Percentiles rank a stretch among this genome's conserved stretches.
Evolutionary conservation across 2,113 vertebrate species (phyloP).

Genomic region (Callipepla californica): DNA sequence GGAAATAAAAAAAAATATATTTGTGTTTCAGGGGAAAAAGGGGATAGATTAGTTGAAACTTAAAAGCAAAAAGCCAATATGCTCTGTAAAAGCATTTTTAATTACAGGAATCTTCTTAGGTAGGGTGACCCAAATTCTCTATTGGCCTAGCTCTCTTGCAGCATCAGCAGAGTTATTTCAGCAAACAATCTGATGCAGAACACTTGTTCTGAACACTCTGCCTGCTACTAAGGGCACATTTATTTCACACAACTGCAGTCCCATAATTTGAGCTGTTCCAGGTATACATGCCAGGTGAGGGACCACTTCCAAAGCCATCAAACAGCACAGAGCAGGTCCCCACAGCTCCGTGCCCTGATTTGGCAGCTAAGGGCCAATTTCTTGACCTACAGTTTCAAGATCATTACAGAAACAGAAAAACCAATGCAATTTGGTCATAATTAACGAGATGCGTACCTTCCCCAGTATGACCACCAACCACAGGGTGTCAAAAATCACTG

Average conservation of each 20-base stretch:
- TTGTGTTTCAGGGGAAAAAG: not conserved
- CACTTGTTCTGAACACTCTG: not conserved
- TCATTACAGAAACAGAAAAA: not conserved
- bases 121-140: slow-evolving; percentile 8
- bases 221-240: not conserved
- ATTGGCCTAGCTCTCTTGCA: not conserved
- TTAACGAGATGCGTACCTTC: not conserved
- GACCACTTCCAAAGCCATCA: not conserved
- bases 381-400: not conserved
- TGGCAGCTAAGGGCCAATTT: not conserved
- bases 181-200: not conserved
- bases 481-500: not conserved
- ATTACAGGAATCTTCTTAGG: slow-evolving; percentile 26
- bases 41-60: not conserved
- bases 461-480: not conserved
- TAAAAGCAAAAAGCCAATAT: slow-evolving; percentile 22
- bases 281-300: not conserved
- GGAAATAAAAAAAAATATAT: not conserved
- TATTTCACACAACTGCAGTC: not conserved
- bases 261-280: not conserved
- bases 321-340: not conserved
- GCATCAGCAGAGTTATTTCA: not conserved
- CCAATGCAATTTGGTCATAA: not conserved
- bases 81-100: not conserved
- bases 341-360: not conserved